phyloP scores from a whole-genome alignment of 2,888 invertebrate species.

The Mimachlamys varia region DNA sequence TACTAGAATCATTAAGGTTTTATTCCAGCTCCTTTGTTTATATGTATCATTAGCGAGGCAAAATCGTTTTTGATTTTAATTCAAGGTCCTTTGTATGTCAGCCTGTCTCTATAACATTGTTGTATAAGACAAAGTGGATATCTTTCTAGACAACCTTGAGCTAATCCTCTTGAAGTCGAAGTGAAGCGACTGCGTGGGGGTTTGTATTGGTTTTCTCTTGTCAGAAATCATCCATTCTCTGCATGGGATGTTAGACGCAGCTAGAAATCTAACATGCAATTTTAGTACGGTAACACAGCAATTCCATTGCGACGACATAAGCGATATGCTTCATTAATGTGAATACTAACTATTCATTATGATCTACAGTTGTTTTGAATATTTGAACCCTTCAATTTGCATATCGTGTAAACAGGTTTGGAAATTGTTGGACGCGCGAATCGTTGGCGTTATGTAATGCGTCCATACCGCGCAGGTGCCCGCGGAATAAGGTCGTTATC shows the following conservation, averaged over 20 bases:
- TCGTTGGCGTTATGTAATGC: not conserved
- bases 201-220: not conserved
- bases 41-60: not conserved
- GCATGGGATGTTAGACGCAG: not conserved
- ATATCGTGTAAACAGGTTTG: not conserved
- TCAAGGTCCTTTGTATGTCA: not conserved
- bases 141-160: slow-evolving; percentile 25
- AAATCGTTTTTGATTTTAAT: not conserved
- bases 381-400: not conserved
- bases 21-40: no score
- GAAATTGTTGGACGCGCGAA: not conserved
- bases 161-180: slow-evolving; percentile 12
- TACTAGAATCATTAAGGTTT: no score
- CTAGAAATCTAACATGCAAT: not conserved
- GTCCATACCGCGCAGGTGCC: not conserved
- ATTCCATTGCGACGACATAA: not conserved
- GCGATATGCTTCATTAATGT: not conserved
- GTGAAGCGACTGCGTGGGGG: not conserved
- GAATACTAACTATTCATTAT: not conserved
- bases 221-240: not conserved
- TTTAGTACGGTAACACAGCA: not conserved
- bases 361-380: not conserved
- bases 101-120: not conserved
- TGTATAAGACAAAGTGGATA: not conserved
- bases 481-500: not conserved